phyloP scores from a whole-genome alignment of 2,888 invertebrate genomes.

The Erebia aethiops region DNA sequence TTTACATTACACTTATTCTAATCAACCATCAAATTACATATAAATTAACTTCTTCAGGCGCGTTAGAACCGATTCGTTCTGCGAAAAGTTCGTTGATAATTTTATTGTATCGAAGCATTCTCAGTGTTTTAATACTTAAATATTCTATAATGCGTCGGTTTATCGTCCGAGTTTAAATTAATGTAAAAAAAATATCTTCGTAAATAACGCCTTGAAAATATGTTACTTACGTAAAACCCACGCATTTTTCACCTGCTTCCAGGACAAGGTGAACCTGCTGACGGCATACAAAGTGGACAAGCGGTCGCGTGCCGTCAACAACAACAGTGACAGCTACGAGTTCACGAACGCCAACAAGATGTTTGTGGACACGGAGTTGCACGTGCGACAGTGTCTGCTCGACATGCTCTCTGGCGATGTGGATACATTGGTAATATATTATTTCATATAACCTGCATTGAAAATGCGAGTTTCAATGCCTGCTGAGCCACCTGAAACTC shows the following conservation, averaged over 20 bases:
- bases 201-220: neutral
- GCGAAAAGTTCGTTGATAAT: too few relatives aligned
- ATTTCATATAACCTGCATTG: too few relatives aligned
- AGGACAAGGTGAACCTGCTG: slow-evolving; percentile 88
- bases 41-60: too few relatives aligned
- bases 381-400: slow-evolving; percentile 86
- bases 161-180: too few relatives aligned
- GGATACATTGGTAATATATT: slow-evolving; percentile 68
- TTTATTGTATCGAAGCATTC: too few relatives aligned
- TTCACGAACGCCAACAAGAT: slow-evolving; percentile 90
- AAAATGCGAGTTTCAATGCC: too few relatives aligned
- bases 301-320: slow-evolving; percentile 75
- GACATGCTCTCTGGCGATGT: slow-evolving; percentile 86
- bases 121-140: too few relatives aligned
- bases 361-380: slow-evolving; percentile 85
- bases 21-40: too few relatives aligned
- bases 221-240: neutral
- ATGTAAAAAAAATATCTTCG: neutral
- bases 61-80: too few relatives aligned
- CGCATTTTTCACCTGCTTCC: slow-evolving; percentile 43
- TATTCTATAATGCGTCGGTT: too few relatives aligned
- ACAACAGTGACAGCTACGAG: slow-evolving; percentile 85
- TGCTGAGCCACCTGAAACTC: too few relatives aligned
- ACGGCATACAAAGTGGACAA: slow-evolving; percentile 89
- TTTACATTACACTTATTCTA: too few relatives aligned